Evolutionary conservation across 2,797 vertebrate genomes (phyloP), one percentile per base, ranked within the genome.

Genomic region (Periparus ater): DNA sequence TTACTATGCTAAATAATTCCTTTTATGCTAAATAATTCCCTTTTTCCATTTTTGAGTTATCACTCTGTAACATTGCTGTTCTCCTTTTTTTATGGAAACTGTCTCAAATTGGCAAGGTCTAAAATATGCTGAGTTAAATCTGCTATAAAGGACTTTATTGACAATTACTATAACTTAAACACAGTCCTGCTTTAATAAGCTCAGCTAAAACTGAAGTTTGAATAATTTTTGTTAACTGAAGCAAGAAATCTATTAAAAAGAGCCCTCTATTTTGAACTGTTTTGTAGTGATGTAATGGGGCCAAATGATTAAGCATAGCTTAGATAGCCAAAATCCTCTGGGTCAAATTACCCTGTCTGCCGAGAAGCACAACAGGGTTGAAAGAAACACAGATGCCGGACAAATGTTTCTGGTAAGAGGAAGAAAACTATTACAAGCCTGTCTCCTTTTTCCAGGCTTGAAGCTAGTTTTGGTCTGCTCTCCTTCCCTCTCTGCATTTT

Each of bases 1-100:
- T 96, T 95, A 92, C 86, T 95, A 92, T 92, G 80, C 66, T 96
- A 96, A 96, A 96, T 97, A 96, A 96, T 96, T 95, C 95, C 72
- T 97, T 94, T 92, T 92, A 95, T 95, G 89, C 89, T 97, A 94
- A 97, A 96, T 95, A 95, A 96, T 96, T 96, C 93, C 47, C 91
- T 96, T 94, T 93, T 88, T 92, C 87, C 80, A 86, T 90, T 95
- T 95, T 87, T 91, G 74, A 85, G 68, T 96, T 96, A 92, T 94
- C 85, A 84, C 86, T 81, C 89, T 89, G 76, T 94, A 96, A 93
- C 74, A 29, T 88, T 89, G 78, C 94, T 73, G 76, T 92, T 91
- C 88, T 93, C 60, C 53, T 91, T 96, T 91, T 96, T 96, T 94
- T 94, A 88, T 93, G 81, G 80, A 83, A 96, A 95, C 78, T 75